Evolutionary conservation across 2,888 invertebrate species (phyloP), one percentile per base, ranked within the genome.

Genomic region (Rhorus exstirpatorius): DNA sequence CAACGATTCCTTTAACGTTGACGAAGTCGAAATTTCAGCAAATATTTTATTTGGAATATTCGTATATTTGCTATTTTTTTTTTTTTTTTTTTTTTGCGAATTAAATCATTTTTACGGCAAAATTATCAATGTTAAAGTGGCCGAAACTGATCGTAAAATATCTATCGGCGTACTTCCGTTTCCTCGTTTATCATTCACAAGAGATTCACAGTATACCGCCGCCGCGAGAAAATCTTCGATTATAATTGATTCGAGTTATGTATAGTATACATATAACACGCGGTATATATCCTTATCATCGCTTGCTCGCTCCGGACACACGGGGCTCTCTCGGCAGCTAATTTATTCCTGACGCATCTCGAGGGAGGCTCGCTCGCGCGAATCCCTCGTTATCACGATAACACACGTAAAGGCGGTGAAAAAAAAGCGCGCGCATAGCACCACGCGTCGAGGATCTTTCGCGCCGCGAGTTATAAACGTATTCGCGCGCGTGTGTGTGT

Each of bases 381-480:
- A 8, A 1, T 17, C 1, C 46, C 67, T 67, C 51, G 71, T 81
- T 84, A 84, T 84, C 83, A 74, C 74, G 81, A 84, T 84, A 84
- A 79, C 65, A 61, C 65, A 19, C 72, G 46, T 61, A 58, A 65
- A 65, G 67, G 67, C 79, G 60, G 72, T 55, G 70, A 38, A 58
- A 68, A 72, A 19, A 35, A n/a, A n/a, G n/a, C n/a, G n/a, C n/a
- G 72, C 46, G 38, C 79, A 38, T 65, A 68, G 71, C 53, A 58
- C 67, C 67, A 49, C 67, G 55, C 53, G 14, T 14, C 38, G 26
- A 44, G 65, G 21, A 65, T 75, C 65, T 55, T 65, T 60, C 49
- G 76, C 38, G 58, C 14, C 31, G 67, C 67, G 24, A 35, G 4
- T 8, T 38, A 8, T 38, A 38, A 1, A 58, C 12, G 19, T 71